These are phyloP conservation scores for Aphyosemion australe DNA, from an alignment of 2,113 vertebrate genomes.

Conservation along the genomic window DNA sequence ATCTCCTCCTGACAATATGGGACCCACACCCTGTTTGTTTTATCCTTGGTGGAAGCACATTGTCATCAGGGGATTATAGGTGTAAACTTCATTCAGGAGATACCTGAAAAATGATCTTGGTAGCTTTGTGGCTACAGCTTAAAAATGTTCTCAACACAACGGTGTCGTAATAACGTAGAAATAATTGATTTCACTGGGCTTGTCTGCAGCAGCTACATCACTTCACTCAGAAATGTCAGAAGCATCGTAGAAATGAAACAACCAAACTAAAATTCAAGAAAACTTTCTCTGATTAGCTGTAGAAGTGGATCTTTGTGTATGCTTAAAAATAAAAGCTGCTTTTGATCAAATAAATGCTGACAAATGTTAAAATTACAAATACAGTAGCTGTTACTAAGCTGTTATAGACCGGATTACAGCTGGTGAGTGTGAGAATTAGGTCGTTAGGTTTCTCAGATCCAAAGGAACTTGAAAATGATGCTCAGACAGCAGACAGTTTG, in stretches of 20 bases:
- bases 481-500: background rate
- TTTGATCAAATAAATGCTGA: background rate
- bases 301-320: background rate
- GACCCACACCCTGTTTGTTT: slow-evolving; percentile 64
- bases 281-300: background rate
- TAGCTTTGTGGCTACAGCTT: background rate
- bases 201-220: too few relatives aligned
- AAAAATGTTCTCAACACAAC: too few relatives aligned
- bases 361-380: background rate
- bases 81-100: slow-evolving; percentile 22
- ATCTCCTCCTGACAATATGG: slow-evolving; percentile 53
- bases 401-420: background rate
- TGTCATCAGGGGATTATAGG: slow-evolving; percentile 59
- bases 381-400: background rate
- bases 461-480: background rate
- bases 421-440: background rate
- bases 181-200: too few relatives aligned
- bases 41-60: slow-evolving; percentile 50
- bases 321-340: background rate
- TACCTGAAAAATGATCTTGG: slow-evolving; percentile 33
- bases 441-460: background rate
- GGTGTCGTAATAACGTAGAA: too few relatives aligned
- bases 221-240: too few relatives aligned
- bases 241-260: slow-evolving; percentile 8
- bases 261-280: slow-evolving; percentile 9